A percentile compares a stretch with the other conserved stretches of the same genome.
These are phyloP conservation scores for Crocuta crocuta DNA, from an alignment of 2,113 vertebrate genomes.

Conservation along the genomic window DNA sequence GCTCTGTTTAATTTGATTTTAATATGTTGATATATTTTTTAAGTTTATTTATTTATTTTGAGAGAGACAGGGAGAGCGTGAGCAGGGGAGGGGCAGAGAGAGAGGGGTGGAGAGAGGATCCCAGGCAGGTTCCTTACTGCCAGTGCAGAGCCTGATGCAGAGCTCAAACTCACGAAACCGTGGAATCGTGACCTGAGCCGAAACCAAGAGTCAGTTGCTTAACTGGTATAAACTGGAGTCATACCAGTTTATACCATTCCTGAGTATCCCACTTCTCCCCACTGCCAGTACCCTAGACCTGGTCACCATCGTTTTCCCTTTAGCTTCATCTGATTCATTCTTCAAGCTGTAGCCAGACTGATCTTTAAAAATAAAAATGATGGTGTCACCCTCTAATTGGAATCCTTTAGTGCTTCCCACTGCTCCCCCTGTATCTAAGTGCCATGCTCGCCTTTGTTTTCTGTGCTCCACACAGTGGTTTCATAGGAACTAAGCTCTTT, in stretches of 20 bases:
- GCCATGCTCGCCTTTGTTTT: background rate
- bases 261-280: background rate
- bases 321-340: background rate
- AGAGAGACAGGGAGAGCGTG: too few species aligned
- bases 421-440: accelerated
- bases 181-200: too few species aligned
- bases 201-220: too few species aligned
- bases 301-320: background rate
- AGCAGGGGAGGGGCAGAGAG: too few species aligned
- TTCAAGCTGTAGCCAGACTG: background rate
- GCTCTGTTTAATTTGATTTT: background rate
- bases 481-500: background rate
- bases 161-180: too few species aligned
- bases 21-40: background rate
- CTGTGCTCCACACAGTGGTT: background rate
- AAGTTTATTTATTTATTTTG: too few species aligned
- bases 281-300: background rate
- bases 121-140: too few species aligned
- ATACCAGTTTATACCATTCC: background rate
- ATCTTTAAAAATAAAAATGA: background rate
- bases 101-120: too few species aligned
- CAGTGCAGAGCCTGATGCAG: too few species aligned
- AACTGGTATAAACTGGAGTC: too few species aligned
- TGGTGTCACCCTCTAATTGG: background rate
- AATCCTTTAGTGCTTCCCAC: background rate